A percentile compares a stretch with the other conserved stretches of the same genome.
Conservation (phyloP, 1,140 invertebrate genomes). For the Laupala kohalensis region DNA sequence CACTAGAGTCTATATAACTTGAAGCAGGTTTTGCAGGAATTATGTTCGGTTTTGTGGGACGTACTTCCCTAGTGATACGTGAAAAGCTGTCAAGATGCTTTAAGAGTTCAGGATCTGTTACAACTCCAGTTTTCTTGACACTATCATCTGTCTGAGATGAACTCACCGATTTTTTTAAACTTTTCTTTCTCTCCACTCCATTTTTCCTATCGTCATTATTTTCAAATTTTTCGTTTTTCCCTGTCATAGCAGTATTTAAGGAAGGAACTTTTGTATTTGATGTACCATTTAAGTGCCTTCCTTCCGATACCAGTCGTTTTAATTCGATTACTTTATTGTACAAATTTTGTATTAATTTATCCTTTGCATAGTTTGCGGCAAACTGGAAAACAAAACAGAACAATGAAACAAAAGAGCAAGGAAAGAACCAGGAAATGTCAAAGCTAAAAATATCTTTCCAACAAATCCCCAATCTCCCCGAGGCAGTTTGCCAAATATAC, state of each 20-base stretch:
- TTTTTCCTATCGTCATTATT: conserved; percentile 24
- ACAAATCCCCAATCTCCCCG: background rate
- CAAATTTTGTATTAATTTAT: conserved; percentile 63
- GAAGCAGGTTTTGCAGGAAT: conserved; percentile 29
- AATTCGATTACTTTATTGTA: conserved; percentile 58
- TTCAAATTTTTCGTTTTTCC: conserved; percentile 23
- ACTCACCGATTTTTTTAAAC: conserved; percentile 47
- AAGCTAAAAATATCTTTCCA: background rate
- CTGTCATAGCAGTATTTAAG: conserved; percentile 20
- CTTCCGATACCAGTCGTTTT: conserved; percentile 38
- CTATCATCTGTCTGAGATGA: conserved; percentile 41
- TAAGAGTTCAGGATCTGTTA: conserved; percentile 53
- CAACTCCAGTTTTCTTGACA: conserved; percentile 37
- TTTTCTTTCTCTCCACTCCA: conserved; percentile 39
- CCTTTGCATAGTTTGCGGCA: conserved; percentile 79
- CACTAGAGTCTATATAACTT: conserved; percentile 48
- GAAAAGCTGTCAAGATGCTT: conserved; percentile 46
- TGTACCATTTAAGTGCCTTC: background rate
- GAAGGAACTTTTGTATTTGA: background rate
- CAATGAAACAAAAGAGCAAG: background rate
- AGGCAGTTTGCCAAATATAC: conserved; percentile 8
- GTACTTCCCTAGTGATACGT: conserved; percentile 49
- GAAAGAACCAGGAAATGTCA: background rate
- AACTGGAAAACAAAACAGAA: conserved; percentile 40
- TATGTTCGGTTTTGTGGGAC: conserved; percentile 16